Evolutionary conservation across 1,140 invertebrate genomes (phyloP).

Genomic region (Bathynomus jamesi): DNA sequence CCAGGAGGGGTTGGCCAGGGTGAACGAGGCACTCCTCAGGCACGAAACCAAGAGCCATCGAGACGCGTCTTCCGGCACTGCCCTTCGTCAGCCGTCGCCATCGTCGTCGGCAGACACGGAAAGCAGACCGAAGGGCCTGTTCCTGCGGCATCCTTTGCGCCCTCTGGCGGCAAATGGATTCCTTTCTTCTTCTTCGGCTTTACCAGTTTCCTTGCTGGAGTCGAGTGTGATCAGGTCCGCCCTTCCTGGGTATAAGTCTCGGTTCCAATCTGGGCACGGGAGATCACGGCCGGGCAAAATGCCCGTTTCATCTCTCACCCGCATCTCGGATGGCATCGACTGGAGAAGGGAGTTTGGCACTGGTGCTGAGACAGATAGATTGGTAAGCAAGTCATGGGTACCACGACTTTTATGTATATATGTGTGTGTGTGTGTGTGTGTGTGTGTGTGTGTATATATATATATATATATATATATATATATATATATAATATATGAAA

Average conservation of each 20-base stretch:
- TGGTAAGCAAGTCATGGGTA: neutral
- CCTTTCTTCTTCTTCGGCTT: too few species aligned
- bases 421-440: neutral
- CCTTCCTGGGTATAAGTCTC: neutral
- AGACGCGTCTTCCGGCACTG: too few species aligned
- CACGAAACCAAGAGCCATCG: conserved; percentile 8
- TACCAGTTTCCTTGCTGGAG: too few species aligned
- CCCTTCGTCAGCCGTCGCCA: too few species aligned
- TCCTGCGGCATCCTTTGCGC: neutral
- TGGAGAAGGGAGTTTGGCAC: neutral
- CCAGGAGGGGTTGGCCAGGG: conserved; percentile 29
- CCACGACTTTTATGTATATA: neutral
- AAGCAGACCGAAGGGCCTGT: neutral
- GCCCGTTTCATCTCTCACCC: neutral
- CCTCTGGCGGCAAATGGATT: neutral
- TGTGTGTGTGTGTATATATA: neutral
- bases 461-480: neutral
- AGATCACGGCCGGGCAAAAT: neutral
- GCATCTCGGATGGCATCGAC: neutral
- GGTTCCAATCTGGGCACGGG: neutral
- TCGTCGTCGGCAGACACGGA: neutral
- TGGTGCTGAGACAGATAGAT: neutral
- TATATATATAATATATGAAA: neutral
- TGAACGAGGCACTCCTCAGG: conserved; percentile 26
- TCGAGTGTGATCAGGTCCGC: too few species aligned